Conservation (phyloP, 2,888 invertebrate species). For the Leucophenga montana region DNA sequence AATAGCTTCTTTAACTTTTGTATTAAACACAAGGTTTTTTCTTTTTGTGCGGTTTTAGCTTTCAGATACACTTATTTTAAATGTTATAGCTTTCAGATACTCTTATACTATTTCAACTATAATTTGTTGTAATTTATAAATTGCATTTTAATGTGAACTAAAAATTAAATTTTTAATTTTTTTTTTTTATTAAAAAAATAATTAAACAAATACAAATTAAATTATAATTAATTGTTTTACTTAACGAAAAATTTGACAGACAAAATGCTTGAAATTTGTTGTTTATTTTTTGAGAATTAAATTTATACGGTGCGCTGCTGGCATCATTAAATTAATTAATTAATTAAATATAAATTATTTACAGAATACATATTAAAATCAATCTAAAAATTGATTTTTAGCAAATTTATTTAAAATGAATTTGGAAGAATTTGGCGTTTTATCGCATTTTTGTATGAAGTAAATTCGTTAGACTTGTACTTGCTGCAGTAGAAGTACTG, state of each 20-base stretch:
- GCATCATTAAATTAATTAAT: slow-evolving; percentile 12
- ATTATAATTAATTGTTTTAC: neutral
- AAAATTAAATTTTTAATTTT: slow-evolving; percentile 37
- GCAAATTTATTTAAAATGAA: slow-evolving; percentile 15
- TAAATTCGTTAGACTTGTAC: slow-evolving; percentile 39
- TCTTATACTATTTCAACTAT: slow-evolving; percentile 27
- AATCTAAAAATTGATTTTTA: slow-evolving; percentile 46
- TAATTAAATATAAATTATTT: slow-evolving; percentile 56
- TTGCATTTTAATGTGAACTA: slow-evolving; percentile 31
- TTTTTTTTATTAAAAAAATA: slow-evolving; percentile 1
- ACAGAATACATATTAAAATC: slow-evolving; percentile 51
- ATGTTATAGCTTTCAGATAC: slow-evolving; percentile 36
- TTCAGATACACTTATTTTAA: slow-evolving; percentile 20
- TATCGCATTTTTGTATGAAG: slow-evolving; percentile 24
- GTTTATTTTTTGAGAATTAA: neutral
- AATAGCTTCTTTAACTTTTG: slow-evolving; percentile 28
- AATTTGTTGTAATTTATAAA: slow-evolving; percentile 17
- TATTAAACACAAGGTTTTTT: slow-evolving; percentile 51
- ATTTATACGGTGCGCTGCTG: slow-evolving; percentile 22
- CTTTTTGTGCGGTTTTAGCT: slow-evolving; percentile 40
- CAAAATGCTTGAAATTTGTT: neutral
- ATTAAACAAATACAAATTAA: slow-evolving; percentile 7
- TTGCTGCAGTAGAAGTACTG: slow-evolving; percentile 19
- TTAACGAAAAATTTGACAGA: neutral
- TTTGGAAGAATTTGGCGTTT: slow-evolving; percentile 19